Percentiles rank a stretch among this genome's conserved stretches.
Conservation (phyloP, 2,888 invertebrate genomes). For the Operophtera brumata region DNA sequence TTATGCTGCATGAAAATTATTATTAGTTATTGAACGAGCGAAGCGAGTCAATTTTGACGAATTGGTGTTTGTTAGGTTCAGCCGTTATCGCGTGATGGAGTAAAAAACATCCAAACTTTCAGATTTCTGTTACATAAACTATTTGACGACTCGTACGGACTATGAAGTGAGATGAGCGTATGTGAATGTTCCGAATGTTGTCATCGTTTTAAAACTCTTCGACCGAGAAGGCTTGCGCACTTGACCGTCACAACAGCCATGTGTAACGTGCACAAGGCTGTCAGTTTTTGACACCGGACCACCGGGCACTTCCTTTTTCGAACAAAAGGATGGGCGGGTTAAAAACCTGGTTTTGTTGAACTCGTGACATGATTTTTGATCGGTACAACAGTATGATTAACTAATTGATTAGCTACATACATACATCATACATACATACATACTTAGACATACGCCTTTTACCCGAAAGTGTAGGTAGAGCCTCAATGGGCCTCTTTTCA, state of each 20-base stretch:
- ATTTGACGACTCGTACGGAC: not conserved
- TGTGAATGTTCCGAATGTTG: slow-evolving; percentile 14
- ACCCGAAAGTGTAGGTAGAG: too few species aligned
- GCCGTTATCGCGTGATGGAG: too few species aligned
- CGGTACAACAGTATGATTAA: too few species aligned
- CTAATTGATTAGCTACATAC: too few species aligned
- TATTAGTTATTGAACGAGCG: too few species aligned
- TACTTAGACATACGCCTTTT: too few species aligned
- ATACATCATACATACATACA: too few species aligned
- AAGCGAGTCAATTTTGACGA: too few species aligned
- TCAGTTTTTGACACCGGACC: slow-evolving; percentile 29
- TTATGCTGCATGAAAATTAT: too few species aligned
- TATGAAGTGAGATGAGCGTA: not conserved
- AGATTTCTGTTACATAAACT: not conserved
- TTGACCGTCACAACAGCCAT: slow-evolving; percentile 27
- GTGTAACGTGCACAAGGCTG: slow-evolving; percentile 19
- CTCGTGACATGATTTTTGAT: not conserved
- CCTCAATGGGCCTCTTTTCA: too few species aligned
- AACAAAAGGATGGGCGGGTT: slow-evolving; percentile 29
- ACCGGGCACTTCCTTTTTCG: slow-evolving; percentile 27
- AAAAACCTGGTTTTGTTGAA: slow-evolving; percentile 18
- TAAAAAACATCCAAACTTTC: too few species aligned
- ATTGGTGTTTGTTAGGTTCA: too few species aligned
- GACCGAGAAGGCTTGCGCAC: slow-evolving; percentile 21
- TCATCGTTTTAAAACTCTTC: slow-evolving; percentile 8